phyloP scores from a whole-genome alignment of 1,140 invertebrate species.

The Drosophila arawakana region DNA sequence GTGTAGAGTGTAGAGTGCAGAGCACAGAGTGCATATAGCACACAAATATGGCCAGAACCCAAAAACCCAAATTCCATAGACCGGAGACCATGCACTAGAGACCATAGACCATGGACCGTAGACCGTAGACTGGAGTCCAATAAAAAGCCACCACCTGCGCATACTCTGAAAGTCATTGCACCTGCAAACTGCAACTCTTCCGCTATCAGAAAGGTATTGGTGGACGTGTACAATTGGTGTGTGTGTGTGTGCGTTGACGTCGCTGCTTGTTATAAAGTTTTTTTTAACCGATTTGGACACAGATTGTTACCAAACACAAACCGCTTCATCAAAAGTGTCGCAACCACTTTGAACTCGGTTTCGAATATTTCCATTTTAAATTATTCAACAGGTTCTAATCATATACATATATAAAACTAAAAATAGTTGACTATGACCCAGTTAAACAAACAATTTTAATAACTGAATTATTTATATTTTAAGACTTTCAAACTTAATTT shows the following conservation, averaged over 20 bases:
- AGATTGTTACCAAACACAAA: too few relatives aligned
- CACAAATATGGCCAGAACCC: conserved; percentile 7
- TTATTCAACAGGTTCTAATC: too few relatives aligned
- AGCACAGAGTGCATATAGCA: neutral
- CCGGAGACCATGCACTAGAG: conserved; percentile 1
- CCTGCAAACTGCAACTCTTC: neutral
- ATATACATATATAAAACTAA: too few relatives aligned
- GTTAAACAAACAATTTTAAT: too few relatives aligned
- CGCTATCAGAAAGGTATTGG: neutral
- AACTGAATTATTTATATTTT: too few relatives aligned
- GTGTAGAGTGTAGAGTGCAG: neutral
- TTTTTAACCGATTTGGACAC: too few relatives aligned
- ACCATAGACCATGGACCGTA: conserved; percentile 5
- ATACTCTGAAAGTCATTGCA: conserved; percentile 23
- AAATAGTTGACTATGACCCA: too few relatives aligned
- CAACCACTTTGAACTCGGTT: too few relatives aligned
- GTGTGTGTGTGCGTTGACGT: neutral
- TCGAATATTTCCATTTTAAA: too few relatives aligned
- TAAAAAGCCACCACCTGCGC: conserved; percentile 1
- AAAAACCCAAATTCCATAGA: conserved; percentile 15
- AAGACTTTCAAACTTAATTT: too few relatives aligned
- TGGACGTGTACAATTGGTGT: neutral
- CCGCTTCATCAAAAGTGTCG: too few relatives aligned
- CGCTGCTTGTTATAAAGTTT: too few relatives aligned
- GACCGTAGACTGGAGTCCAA: conserved; percentile 9